These are phyloP conservation scores for Cantharis rufa DNA, from an alignment of 2,888 invertebrate species.

Conservation along the genomic window DNA sequence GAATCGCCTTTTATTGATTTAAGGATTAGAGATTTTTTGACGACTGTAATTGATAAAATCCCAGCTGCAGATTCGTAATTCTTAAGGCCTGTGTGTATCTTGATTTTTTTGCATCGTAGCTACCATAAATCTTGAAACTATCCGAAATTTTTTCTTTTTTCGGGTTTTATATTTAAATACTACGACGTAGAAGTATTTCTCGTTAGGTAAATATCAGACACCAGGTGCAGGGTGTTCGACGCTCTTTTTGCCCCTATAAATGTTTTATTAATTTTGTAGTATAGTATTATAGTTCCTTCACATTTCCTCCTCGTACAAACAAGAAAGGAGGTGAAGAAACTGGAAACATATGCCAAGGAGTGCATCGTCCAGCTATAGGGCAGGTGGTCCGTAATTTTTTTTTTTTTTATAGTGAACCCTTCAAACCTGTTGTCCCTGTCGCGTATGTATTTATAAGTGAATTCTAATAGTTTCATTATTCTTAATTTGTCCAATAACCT, in stretches of 20 bases:
- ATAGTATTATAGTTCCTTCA: constrained; percentile 35
- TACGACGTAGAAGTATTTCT: not conserved
- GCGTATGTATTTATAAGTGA: constrained; percentile 29
- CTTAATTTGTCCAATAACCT: constrained; percentile 34
- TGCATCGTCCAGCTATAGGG: constrained; percentile 37
- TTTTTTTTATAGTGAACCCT: constrained; percentile 31
- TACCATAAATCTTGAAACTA: not conserved
- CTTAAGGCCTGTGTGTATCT: not conserved
- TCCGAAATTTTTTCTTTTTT: not conserved
- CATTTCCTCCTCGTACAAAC: constrained; percentile 35
- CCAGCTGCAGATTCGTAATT: constrained; percentile 23
- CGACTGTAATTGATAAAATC: constrained; percentile 21
- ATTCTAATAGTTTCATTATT: constrained; percentile 37
- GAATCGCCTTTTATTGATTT: constrained; percentile 4
- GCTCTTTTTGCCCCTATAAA: constrained; percentile 36
- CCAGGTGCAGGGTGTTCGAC: constrained; percentile 19
- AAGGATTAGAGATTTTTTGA: constrained; percentile 6
- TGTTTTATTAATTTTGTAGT: constrained; percentile 41
- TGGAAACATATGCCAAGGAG: constrained; percentile 45
- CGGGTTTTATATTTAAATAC: not conserved
- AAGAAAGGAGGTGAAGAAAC: constrained; percentile 43
- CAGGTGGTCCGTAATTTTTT: constrained; percentile 42
- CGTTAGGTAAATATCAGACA: constrained; percentile 1
- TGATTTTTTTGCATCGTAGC: not conserved
- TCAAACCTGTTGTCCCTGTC: constrained; percentile 36